Conservation (phyloP, 2,113 vertebrate genomes). For the Laticauda laticaudata region DNA sequence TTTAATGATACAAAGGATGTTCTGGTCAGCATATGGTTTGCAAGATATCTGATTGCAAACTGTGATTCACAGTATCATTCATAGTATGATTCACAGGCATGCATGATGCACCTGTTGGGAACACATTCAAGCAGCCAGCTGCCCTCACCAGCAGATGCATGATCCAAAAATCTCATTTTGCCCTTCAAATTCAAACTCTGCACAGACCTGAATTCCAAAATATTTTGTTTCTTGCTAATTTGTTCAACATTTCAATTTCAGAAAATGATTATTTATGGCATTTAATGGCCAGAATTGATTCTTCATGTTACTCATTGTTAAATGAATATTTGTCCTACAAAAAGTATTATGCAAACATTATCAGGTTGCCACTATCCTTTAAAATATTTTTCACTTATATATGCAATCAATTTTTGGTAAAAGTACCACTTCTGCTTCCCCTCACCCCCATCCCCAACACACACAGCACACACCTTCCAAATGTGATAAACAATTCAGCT, state of each 20-base stretch:
- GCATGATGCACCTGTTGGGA: not conserved
- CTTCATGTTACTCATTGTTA: constrained; percentile 20
- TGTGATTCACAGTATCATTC: not conserved
- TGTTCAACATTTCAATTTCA: not conserved
- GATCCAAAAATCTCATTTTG: not conserved
- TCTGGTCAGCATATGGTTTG: not conserved
- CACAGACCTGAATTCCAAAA: not conserved
- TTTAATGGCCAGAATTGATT: constrained; percentile 14
- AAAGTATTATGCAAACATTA: not conserved
- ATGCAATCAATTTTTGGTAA: not conserved
- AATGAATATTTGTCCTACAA: constrained; percentile 24
- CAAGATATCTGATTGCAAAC: not conserved
- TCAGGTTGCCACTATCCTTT: not conserved
- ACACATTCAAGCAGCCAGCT: not conserved
- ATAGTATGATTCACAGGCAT: not conserved
- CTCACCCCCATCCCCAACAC: not conserved
- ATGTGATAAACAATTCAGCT: not conserved
- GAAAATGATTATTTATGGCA: constrained; percentile 30
- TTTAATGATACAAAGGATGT: not conserved
- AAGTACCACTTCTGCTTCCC: not conserved
- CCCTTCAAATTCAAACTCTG: not conserved
- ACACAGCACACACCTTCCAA: not conserved
- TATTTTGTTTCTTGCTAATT: not conserved
- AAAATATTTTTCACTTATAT: not conserved
- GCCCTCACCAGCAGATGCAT: not conserved